phyloP scores from a whole-genome alignment of 2,113 vertebrate genomes.

The Chauna torquata region DNA sequence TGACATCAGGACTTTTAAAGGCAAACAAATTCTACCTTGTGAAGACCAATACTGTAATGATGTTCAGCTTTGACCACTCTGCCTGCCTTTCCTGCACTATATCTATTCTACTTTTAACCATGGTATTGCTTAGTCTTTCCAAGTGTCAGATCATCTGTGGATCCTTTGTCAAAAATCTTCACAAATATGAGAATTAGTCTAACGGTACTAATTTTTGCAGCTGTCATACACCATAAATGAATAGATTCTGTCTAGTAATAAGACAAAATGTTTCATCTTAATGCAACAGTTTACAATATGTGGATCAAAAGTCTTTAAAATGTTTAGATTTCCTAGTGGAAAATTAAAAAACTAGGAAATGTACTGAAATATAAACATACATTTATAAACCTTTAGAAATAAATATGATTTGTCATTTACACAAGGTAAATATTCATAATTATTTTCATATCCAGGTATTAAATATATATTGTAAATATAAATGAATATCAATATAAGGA shows the following conservation, averaged over 20 bases:
- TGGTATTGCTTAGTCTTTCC: neutral
- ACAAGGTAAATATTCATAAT: neutral
- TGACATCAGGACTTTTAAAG: neutral
- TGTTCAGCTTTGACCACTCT: neutral
- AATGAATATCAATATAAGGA: neutral
- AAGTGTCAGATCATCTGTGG: neutral
- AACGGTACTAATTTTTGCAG: neutral
- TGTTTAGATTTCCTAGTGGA: neutral
- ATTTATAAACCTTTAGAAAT: neutral
- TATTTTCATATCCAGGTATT: neutral
- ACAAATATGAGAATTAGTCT: neutral
- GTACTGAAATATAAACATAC: neutral
- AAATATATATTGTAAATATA: neutral
- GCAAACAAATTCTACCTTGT: neutral
- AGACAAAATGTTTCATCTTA: neutral
- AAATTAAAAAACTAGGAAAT: neutral
- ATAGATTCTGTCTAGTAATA: neutral
- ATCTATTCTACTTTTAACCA: neutral
- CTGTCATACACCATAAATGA: neutral
- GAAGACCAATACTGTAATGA: fast-evolving
- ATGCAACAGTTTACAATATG: neutral
- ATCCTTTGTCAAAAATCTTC: neutral
- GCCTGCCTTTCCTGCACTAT: neutral
- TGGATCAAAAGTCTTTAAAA: neutral
- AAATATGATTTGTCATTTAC: neutral